Percentiles rank a stretch among this genome's conserved stretches.
Conservation (phyloP, 2,797 vertebrate species). For the Stomatorhinus walkeri region DNA sequence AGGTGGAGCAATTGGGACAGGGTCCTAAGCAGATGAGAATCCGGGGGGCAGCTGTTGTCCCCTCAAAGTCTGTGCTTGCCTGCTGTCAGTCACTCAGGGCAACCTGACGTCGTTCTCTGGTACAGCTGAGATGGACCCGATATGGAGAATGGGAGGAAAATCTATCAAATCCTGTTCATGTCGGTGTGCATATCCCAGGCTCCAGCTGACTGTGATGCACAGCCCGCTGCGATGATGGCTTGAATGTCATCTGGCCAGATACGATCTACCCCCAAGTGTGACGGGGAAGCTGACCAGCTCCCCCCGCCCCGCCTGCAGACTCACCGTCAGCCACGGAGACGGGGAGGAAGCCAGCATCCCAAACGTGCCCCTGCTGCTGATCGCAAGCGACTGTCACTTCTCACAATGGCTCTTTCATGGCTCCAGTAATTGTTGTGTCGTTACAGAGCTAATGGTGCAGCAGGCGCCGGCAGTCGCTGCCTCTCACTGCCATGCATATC, state of each 20-base stretch:
- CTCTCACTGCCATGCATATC: conserved; percentile 16
- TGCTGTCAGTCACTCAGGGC: conserved; percentile 14
- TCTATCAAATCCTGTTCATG: conserved; percentile 40
- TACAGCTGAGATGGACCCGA: neutral
- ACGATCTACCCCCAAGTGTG: conserved; percentile 36
- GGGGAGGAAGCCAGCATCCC: conserved; percentile 26
- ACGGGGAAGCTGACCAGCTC: conserved; percentile 18
- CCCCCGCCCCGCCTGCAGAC: neutral
- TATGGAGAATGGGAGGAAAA: conserved; percentile 18
- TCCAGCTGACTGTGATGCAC: conserved; percentile 34
- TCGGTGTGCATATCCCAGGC: conserved; percentile 18
- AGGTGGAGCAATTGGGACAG: conserved; percentile 19
- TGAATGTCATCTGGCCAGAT: conserved; percentile 41
- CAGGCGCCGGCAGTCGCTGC: conserved; percentile 17
- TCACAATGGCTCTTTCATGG: conserved; percentile 24
- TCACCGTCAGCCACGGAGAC: neutral
- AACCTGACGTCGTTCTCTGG: neutral
- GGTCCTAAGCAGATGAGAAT: neutral
- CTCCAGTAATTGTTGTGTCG: conserved; percentile 36
- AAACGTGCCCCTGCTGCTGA: conserved; percentile 26
- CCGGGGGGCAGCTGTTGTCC: conserved; percentile 30
- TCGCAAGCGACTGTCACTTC: conserved; percentile 28
- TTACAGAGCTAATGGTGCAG: conserved; percentile 41
- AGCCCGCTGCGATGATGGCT: conserved; percentile 36
- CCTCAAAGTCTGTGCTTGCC: neutral